phyloP scores from a whole-genome alignment of 2,888 invertebrate species.

The Mycalesis mineus region DNA sequence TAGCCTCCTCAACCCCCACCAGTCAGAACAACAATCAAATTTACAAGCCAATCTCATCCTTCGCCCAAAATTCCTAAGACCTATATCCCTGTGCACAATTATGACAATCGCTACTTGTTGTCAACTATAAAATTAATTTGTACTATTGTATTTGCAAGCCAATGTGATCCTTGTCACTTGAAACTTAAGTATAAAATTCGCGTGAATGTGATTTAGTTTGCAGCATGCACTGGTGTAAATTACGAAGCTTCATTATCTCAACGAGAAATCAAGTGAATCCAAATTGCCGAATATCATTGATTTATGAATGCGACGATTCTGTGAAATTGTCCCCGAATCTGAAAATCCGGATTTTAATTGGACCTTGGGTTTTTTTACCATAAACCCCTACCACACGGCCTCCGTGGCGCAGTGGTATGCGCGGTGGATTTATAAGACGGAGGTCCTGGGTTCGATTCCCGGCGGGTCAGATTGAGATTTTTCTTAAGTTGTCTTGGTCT shows the following conservation, averaged over 20 bases:
- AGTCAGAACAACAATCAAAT: background rate
- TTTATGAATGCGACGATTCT: background rate
- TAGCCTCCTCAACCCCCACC: slow-evolving; percentile 3
- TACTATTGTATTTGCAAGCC: background rate
- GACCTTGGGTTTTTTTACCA: no score
- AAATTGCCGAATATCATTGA: background rate
- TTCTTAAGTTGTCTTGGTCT: no score
- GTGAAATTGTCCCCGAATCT: no score
- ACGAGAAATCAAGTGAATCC: background rate
- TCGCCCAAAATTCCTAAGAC: background rate
- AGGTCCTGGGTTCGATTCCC: no score
- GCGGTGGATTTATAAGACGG: no score
- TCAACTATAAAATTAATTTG: slow-evolving; percentile 9
- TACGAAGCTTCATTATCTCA: background rate
- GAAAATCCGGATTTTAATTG: no score
- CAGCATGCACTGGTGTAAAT: background rate
- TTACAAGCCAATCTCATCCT: slow-evolving; percentile 13
- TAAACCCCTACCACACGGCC: no score
- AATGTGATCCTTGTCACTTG: slow-evolving; percentile 4
- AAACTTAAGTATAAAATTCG: background rate
- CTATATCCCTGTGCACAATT: slow-evolving; percentile 2
- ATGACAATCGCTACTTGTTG: background rate
- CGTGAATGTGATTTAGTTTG: background rate
- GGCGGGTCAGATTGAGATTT: no score
- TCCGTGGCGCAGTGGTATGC: no score